Evolutionary conservation across 2,113 vertebrate genomes (phyloP).

Genomic region (Gambusia holbrooki): DNA sequence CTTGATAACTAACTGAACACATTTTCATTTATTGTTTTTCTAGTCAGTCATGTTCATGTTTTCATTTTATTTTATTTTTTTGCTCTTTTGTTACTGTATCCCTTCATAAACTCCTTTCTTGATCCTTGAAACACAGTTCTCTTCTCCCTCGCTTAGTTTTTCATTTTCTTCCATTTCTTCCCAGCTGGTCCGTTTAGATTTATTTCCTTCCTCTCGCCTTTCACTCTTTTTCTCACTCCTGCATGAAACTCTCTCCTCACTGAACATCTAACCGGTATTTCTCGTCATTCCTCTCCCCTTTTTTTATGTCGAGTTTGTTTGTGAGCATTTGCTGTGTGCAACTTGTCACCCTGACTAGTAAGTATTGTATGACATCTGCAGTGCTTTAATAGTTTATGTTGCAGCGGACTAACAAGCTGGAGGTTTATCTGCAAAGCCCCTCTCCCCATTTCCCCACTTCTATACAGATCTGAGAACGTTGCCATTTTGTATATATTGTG

Average conservation of each 20-base stretch:
- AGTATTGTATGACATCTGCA: slow-evolving; percentile 70
- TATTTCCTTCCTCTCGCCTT: background rate
- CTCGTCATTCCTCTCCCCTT: slow-evolving; percentile 23
- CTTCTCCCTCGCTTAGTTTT: slow-evolving; percentile 25
- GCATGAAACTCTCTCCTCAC: slow-evolving; percentile 46
- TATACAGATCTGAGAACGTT: slow-evolving; percentile 65
- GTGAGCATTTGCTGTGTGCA: slow-evolving; percentile 63
- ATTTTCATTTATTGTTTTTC: slow-evolving; percentile 32
- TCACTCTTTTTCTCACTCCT: slow-evolving; percentile 21
- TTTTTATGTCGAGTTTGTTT: slow-evolving; percentile 53
- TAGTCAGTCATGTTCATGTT: slow-evolving; percentile 46
- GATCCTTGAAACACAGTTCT: slow-evolving; percentile 30
- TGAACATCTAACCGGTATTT: slow-evolving; percentile 38
- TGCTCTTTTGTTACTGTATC: slow-evolving; percentile 56
- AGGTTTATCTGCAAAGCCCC: slow-evolving; percentile 51
- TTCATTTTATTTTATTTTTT: slow-evolving; percentile 18
- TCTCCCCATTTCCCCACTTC: slow-evolving; percentile 5
- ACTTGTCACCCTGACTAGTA: slow-evolving; percentile 68
- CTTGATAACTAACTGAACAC: slow-evolving; percentile 39
- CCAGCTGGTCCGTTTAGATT: slow-evolving; percentile 1
- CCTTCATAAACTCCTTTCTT: slow-evolving; percentile 54
- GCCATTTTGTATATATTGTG: slow-evolving; percentile 74
- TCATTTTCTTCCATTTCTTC: slow-evolving; percentile 18
- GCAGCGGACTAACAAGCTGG: slow-evolving; percentile 71
- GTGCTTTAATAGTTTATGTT: slow-evolving; percentile 70